Base-by-base conservation (phyloP, 2,888 invertebrate species). In the Netelia melanura region DNA sequence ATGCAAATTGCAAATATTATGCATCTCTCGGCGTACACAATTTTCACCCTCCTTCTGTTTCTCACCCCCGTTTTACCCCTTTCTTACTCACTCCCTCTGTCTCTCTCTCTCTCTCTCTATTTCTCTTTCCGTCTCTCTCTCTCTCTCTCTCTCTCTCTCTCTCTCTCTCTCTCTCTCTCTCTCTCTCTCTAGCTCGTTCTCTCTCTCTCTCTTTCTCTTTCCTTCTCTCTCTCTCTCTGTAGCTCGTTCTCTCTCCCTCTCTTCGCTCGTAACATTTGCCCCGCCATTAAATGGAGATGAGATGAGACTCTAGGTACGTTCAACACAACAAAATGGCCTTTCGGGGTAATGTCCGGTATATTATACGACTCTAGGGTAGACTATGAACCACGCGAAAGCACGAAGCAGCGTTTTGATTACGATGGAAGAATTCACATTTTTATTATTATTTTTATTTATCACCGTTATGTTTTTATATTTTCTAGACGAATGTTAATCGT, bases 1-100 rank as follows among this genome's bases (percentile, higher is more conserved):
- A 84, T 77, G 81, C 68, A 84, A 84, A 84, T 84, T 81, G 71
- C 84, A 77, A 76, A 64, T 81, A 84, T 76, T 80, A 77, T 81
- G 77, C 76, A 74, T 52, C 76, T 81, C 81, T 23, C 23, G 43
- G n/a, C 3, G 1, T 23, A 30, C 52, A 65, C 75, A 56, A 48
- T 54, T 56, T 23, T 71, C 38, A 48, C 11, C 44, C 64, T 30
- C 11, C 25, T 74, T 43, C 14, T 54, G 38, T n/a, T 10, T 76
- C 65, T 65, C 48, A 52, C 74, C 54, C 62, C 43, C 58, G 44
- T 70, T 75, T 38, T 54, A 52, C 11, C 43, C 23, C 61, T 58
- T 67, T 78, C 74, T 11, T 17, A 17, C 17, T 17, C 0, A 17
- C 17, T 17, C 58, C 48, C 44, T 62, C 67, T 14, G 0, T 14